Conservation (phyloP, 2,888 invertebrate species). For the Ceraclea dissimilis region DNA sequence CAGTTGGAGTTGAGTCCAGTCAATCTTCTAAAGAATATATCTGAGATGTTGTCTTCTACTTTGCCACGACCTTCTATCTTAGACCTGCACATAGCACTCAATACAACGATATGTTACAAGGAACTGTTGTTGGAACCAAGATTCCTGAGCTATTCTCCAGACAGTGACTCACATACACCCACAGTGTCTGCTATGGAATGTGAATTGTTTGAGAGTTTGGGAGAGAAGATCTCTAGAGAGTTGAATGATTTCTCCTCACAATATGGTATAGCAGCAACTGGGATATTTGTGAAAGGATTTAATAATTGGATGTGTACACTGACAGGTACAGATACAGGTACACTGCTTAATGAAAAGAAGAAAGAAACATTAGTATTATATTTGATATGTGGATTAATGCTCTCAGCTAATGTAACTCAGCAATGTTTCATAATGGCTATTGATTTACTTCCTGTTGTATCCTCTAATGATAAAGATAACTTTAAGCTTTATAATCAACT, state of each 20-base stretch:
- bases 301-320: neutral
- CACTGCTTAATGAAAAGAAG: neutral
- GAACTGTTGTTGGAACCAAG: conserved; percentile 5
- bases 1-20: conserved; percentile 7
- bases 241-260: neutral
- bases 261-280: neutral
- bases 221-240: conserved; percentile 1
- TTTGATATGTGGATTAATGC: conserved; percentile 12
- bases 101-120: conserved; percentile 4
- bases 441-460: neutral
- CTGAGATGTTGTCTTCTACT: conserved; percentile 10
- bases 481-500: conserved; percentile 4
- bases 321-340: too few relatives aligned
- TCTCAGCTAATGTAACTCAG: neutral
- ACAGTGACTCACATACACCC: neutral
- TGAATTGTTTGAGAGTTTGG: conserved; percentile 1
- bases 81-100: conserved; percentile 5
- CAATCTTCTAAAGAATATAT: conserved; percentile 7
- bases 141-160: neutral
- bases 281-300: too few relatives aligned
- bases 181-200: neutral
- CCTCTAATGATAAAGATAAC: neutral
- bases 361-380: neutral
- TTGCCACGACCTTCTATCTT: conserved; percentile 10
- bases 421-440: conserved; percentile 7